Evolutionary conservation across 2,113 vertebrate species (phyloP).

Genomic region (Pterocles gutturalis): DNA sequence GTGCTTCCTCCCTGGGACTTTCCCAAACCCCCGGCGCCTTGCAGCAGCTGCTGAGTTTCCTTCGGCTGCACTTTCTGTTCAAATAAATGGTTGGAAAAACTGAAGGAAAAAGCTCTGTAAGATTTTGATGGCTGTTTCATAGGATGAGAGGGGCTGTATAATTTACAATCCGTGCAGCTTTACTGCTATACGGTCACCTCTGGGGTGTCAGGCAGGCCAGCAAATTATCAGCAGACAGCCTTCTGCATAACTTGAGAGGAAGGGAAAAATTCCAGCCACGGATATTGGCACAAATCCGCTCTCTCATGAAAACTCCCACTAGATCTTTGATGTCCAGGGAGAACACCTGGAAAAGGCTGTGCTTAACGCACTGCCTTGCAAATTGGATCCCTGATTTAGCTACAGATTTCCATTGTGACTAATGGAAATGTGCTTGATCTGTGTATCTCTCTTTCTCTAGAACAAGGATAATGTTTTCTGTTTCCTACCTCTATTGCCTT

Average conservation of each 20-base stretch:
- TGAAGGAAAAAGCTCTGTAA: not conserved
- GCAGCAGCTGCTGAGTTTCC: not conserved
- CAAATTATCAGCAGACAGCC: not conserved
- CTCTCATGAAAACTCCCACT: not conserved
- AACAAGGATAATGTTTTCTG: not conserved
- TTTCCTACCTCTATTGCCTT: not conserved
- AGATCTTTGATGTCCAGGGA: slow-evolving; percentile 25
- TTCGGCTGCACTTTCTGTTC: not conserved
- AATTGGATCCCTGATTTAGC: not conserved
- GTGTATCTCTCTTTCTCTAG: not conserved
- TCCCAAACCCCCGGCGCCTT: not conserved
- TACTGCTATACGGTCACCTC: not conserved
- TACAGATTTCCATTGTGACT: not conserved
- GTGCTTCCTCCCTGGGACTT: not conserved
- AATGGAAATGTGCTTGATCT: not conserved
- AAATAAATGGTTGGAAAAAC: not conserved
- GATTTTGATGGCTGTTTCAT: not conserved
- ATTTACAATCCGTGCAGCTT: not conserved
- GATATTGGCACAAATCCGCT: slow-evolving; percentile 8
- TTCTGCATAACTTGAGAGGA: not conserved
- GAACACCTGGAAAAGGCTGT: slow-evolving; percentile 29
- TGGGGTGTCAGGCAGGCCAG: not conserved
- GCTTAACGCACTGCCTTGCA: not conserved
- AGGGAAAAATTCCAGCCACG: not conserved
- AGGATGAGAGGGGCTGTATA: not conserved